Conservation (phyloP, 2,113 vertebrate genomes). For the Trinectes maculatus region DNA sequence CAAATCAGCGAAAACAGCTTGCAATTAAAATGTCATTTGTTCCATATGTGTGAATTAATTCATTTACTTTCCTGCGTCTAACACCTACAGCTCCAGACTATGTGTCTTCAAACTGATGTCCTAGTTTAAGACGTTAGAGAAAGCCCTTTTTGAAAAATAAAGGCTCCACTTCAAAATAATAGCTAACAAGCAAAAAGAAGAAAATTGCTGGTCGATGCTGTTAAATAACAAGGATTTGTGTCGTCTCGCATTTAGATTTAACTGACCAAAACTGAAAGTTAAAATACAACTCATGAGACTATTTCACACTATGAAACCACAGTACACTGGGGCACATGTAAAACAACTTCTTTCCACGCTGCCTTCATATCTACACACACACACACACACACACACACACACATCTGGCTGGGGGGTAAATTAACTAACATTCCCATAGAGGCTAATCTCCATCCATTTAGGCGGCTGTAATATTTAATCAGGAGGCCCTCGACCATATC, state of each 20-base stretch:
- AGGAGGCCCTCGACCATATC: slow-evolving; percentile 69
- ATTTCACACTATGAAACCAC: slow-evolving; percentile 35
- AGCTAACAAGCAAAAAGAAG: no score
- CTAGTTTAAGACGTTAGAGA: no score
- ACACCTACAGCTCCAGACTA: slow-evolving; percentile 21
- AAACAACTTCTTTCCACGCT: slow-evolving; percentile 29
- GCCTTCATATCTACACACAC: slow-evolving; percentile 29
- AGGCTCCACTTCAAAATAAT: no score
- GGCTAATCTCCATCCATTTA: slow-evolving; percentile 82
- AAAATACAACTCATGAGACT: neutral
- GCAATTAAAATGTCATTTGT: slow-evolving; percentile 55
- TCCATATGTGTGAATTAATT: slow-evolving; percentile 30
- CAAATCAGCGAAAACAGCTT: slow-evolving; percentile 49
- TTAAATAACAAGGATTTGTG: no score
- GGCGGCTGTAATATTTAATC: slow-evolving; percentile 82
- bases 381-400: slow-evolving; percentile 39
- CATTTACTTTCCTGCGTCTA: neutral
- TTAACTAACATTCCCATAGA: slow-evolving; percentile 81
- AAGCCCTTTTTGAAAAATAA: no score
- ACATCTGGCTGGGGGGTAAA: slow-evolving; percentile 70
- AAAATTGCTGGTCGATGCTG: no score
- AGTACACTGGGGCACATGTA: slow-evolving; percentile 40
- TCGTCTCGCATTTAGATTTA: no score
- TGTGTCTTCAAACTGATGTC: no score
- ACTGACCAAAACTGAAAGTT: neutral